Evolutionary conservation across 2,888 invertebrate genomes (phyloP).

Genomic region (Sphaerophoria taeniata): DNA sequence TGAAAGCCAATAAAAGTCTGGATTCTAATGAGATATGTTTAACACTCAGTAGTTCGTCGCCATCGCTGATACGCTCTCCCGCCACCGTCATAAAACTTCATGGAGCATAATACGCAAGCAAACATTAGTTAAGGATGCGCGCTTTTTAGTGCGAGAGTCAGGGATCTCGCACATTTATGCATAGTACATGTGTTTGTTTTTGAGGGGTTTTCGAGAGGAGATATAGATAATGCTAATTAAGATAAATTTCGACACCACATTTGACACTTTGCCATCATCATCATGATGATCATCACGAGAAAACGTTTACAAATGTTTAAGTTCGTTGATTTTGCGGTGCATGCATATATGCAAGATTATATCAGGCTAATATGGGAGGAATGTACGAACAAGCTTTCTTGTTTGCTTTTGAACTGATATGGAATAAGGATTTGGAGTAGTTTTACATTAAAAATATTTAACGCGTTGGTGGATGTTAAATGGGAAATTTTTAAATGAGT

Average conservation of each 20-base stretch:
- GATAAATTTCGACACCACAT: constrained; percentile 70
- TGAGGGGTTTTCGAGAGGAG: not conserved
- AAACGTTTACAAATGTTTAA: constrained; percentile 57
- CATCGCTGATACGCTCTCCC: not conserved
- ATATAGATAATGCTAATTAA: constrained; percentile 63
- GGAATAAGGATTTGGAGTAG: not conserved
- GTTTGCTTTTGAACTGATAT: constrained; percentile 1
- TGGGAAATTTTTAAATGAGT: no score
- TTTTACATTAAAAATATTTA: no score
- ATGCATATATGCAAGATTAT: constrained; percentile 50
- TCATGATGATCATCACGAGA: constrained; percentile 6
- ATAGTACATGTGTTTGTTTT: not conserved
- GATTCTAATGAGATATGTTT: constrained; percentile 35
- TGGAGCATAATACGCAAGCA: not conserved
- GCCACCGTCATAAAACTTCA: not conserved
- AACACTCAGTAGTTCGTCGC: constrained; percentile 6
- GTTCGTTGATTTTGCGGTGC: constrained; percentile 61
- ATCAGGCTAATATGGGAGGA: constrained; percentile 6
- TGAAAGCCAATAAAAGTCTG: not conserved
- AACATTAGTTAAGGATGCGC: constrained; percentile 33
- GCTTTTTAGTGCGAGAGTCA: constrained; percentile 4
- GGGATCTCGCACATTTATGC: constrained; percentile 9
- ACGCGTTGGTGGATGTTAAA: no score
- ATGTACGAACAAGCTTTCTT: not conserved
- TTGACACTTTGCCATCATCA: constrained; percentile 59